Base-by-base conservation (phyloP, 2,113 vertebrate species). In the Hiodon tergisus region DNA sequence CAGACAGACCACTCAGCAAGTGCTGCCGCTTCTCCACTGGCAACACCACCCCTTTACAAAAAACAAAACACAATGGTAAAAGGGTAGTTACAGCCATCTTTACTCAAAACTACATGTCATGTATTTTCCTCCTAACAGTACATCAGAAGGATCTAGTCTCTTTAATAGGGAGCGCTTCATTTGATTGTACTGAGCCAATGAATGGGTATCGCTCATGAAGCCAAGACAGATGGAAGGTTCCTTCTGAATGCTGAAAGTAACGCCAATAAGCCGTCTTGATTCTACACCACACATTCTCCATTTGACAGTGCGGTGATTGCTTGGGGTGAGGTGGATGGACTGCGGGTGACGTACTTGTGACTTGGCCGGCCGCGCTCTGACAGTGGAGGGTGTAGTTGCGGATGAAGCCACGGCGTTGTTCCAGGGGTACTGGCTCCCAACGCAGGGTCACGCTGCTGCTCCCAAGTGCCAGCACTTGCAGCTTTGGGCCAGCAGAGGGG, bases 401-500 rank as follows among this genome's bases (percentile, higher is more conserved):
- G 74, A 90, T 76, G 77, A 87, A 87, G 4, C 90, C 91, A 0
- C 16, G 84, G 7, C 71, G 84, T 66, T 79, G 80, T 71, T 90
- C 87, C 72, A 89, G 73, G 4, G 89, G 86, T 16, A 89, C 59
- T 5, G 79, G 74, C 31, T 72, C 80, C 91, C 91, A 93, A 7
- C 55, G 77, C 54, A 91, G 67, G 61, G 68, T 59, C 51, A 89
- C 78, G 1, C 13, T 78, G 58, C 72, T 57, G 8, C 77, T 76
- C 6, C 74, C 55, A 13, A 79, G 81, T 11, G 72, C 55, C 11
- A 69, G 66, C 47, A 86, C 85, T 11, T 13, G 62, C 67, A 89
- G 48, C 0, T 17, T 8, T 1, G 87, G 87, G 2, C 85, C 88
- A 78, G 74, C 69, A 66, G 69, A 83, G 67, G 90, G 91, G 51